Conservation (phyloP, 1,140 invertebrate species). For the Calephelis virginiensis region DNA sequence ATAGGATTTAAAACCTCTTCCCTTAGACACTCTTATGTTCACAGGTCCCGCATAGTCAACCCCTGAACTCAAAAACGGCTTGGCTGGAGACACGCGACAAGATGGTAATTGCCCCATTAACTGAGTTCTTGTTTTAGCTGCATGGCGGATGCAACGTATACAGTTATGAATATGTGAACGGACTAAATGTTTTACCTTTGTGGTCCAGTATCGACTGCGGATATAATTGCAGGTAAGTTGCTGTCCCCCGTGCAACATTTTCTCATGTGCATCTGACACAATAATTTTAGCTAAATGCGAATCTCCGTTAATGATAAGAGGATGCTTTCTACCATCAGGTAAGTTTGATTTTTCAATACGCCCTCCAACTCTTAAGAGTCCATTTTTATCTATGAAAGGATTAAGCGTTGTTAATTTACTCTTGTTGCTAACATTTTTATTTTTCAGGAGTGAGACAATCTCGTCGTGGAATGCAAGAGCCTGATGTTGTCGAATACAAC, state of each 20-base stretch:
- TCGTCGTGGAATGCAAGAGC: background rate
- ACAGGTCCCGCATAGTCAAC: slow-evolving; percentile 7
- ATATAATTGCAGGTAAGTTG: slow-evolving; percentile 1
- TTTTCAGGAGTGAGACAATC: background rate
- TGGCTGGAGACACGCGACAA: background rate
- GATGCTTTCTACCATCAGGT: background rate
- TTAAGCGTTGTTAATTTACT: background rate
- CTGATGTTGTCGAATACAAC: background rate
- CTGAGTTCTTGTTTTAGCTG: background rate
- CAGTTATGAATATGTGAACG: background rate
- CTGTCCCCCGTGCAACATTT: background rate
- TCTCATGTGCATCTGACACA: background rate
- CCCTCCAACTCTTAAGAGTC: background rate
- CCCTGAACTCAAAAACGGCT: background rate
- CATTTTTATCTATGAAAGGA: background rate
- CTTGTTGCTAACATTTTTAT: background rate
- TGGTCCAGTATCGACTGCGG: background rate
- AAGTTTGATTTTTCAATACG: background rate
- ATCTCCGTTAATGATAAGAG: background rate
- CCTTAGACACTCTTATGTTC: background rate
- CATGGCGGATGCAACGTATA: background rate
- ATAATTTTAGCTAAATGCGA: background rate
- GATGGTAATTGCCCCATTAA: background rate
- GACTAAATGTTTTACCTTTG: background rate
- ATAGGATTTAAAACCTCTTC: background rate